Conservation (phyloP, 2,797 vertebrate genomes). For the Cygnus olor region DNA sequence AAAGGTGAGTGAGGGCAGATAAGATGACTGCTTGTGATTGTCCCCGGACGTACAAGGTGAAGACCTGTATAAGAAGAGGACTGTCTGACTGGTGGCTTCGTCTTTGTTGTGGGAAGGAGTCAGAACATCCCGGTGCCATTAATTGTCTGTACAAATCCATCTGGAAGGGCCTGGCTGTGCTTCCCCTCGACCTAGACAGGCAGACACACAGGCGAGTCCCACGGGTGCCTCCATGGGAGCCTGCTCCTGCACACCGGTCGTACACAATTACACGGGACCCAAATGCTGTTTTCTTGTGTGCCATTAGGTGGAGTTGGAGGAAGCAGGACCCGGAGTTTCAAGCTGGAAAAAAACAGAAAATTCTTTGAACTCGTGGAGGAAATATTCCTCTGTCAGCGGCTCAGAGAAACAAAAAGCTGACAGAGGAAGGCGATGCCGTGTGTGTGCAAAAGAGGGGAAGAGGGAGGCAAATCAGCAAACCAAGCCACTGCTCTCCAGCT, state of each 20-base stretch:
- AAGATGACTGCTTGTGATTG: background rate
- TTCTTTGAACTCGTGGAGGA: background rate
- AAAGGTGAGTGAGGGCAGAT: background rate
- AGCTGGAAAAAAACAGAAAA: background rate
- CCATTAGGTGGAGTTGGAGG: slow-evolving; percentile 43
- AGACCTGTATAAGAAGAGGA: background rate
- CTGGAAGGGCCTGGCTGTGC: background rate
- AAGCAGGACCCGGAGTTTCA: background rate
- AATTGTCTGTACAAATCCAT: accelerated
- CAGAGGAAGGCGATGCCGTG: accelerated
- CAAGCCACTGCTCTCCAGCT: background rate
- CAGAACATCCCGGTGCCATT: background rate
- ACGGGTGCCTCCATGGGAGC: accelerated
- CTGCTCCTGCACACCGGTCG: accelerated
- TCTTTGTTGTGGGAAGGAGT: background rate
- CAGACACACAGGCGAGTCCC: background rate
- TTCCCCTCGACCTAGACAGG: too few species aligned
- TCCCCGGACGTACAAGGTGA: background rate
- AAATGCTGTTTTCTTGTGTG: background rate
- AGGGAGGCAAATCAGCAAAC: background rate
- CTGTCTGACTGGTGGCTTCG: background rate
- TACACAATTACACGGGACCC: accelerated
- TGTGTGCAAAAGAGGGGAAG: too few species aligned
- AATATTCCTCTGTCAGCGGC: background rate
- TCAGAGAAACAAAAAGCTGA: accelerated